A percentile compares a stretch with the other conserved stretches of the same genome.
phyloP scores from a whole-genome alignment of 35 echinoderm and acorn worm species.

The Heliocidaris erythrogramma region DNA sequence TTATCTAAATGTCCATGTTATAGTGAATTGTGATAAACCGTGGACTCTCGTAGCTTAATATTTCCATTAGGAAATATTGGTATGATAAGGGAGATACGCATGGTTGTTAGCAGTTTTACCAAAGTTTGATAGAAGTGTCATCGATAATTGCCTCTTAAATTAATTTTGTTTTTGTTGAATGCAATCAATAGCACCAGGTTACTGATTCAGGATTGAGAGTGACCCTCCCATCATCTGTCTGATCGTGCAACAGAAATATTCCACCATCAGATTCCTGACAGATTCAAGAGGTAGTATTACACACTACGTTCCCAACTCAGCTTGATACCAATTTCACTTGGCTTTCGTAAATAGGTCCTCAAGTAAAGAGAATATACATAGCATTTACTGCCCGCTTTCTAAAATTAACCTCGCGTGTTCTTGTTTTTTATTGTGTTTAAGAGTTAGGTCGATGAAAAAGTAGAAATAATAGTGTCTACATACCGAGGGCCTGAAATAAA shows the following conservation, averaged over 20 bases:
- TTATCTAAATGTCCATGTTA: no score
- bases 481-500: background rate
- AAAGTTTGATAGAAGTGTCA: no score
- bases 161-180: no score
- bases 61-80: no score
- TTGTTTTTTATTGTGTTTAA: background rate
- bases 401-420: background rate
- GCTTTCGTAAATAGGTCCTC: background rate
- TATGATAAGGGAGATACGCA: no score
- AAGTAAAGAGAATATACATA: background rate
- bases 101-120: no score
- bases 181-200: no score
- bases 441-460: background rate
- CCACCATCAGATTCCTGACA: background rate
- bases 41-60: no score
- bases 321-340: background rate
- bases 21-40: no score
- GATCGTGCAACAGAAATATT: background rate
- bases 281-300: background rate
- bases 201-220: background rate
- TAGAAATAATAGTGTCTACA: slow-evolving; percentile 14
- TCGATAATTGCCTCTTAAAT: no score
- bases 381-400: background rate
- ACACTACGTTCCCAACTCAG: background rate
- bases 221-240: background rate